Evolutionary conservation across 1,140 invertebrate genomes (phyloP).

Genomic region (Dendroctonus valens): DNA sequence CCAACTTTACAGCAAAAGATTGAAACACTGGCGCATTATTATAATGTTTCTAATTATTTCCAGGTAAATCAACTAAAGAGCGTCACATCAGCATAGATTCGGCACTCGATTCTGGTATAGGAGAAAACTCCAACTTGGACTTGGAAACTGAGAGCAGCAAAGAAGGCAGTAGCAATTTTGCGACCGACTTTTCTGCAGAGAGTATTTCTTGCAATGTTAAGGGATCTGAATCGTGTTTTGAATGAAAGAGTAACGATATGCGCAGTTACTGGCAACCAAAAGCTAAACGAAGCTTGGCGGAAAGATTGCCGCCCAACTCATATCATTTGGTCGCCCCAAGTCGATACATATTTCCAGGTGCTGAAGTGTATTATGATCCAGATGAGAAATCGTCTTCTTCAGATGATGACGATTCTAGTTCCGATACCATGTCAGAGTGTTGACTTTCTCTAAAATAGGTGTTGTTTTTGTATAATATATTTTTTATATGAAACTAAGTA

Average conservation of each 20-base stretch:
- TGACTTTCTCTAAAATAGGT: conserved; percentile 27
- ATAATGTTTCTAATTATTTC: background rate
- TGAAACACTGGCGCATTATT: no score
- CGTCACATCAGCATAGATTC: conserved; percentile 58
- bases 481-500: background rate
- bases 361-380: conserved; percentile 57
- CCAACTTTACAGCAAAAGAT: no score
- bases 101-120: conserved; percentile 56
- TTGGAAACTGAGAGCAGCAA: conserved; percentile 44
- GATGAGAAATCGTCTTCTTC: conserved; percentile 45
- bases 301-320: conserved; percentile 61
- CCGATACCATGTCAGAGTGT: conserved; percentile 32
- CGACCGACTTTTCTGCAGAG: no score
- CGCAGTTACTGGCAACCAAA: conserved; percentile 60
- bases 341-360: conserved; percentile 76
- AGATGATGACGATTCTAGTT: conserved; percentile 39
- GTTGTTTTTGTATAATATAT: conserved; percentile 27
- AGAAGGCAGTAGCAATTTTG: conserved; percentile 4
- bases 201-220: no score
- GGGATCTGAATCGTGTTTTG: no score
- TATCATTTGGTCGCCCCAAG: conserved; percentile 65
- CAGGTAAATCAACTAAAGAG: conserved; percentile 45
- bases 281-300: conserved; percentile 58
- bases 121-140: conserved; percentile 54
- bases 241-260: conserved; percentile 38